Percentiles rank a stretch among this genome's conserved stretches.
Evolutionary conservation across 53 echinoderm and acorn worm genomes (phyloP).

Genomic region (Glandiceps talaboti): DNA sequence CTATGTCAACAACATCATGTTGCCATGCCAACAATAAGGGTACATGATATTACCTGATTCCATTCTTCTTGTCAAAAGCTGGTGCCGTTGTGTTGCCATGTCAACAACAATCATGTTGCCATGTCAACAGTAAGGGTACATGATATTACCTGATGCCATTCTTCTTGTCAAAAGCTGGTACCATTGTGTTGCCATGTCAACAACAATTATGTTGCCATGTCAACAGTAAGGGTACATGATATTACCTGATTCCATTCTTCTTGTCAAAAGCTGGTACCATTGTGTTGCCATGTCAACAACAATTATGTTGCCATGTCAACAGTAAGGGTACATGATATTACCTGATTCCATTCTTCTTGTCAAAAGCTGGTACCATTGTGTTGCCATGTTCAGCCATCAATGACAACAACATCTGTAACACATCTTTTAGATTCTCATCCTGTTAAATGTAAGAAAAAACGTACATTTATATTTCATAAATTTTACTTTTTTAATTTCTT

Average conservation of each 20-base stretch:
- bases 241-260: constrained; percentile 92
- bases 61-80: too few species aligned
- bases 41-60: too few species aligned
- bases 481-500: too few species aligned
- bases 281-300: constrained; percentile 84
- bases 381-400: constrained; percentile 96
- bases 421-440: constrained; percentile 93
- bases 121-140: too few species aligned
- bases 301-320: too few species aligned
- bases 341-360: constrained; percentile 97
- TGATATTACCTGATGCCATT: constrained; percentile 77
- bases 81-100: too few species aligned
- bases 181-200: constrained; percentile 85
- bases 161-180: constrained; percentile 91
- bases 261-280: constrained; percentile 91
- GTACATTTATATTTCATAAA: too few species aligned
- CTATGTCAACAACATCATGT: too few species aligned
- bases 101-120: too few species aligned
- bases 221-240: not conserved
- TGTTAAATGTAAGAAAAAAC: constrained; percentile 8
- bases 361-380: constrained; percentile 86
- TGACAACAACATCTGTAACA: constrained; percentile 81
- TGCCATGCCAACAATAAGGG: too few species aligned
- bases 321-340: constrained; percentile 5
- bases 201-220: too few species aligned